Percentiles rank a stretch among this genome's conserved stretches.
Evolutionary conservation across 2,113 vertebrate genomes (phyloP).

Genomic region (Marcusenius ussheri): DNA sequence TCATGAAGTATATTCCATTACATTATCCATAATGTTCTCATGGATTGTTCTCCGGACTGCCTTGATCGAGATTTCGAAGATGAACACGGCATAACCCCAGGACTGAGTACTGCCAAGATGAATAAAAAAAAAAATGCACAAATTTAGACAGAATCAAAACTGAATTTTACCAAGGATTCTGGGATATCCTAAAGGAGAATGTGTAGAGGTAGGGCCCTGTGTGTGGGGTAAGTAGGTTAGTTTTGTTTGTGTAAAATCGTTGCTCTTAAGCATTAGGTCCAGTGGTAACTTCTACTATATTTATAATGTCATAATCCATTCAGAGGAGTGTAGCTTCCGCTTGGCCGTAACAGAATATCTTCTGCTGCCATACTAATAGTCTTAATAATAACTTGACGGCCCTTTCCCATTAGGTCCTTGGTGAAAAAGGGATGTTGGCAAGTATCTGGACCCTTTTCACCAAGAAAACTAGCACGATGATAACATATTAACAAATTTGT

Average conservation of each 20-base stretch:
- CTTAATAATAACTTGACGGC: background rate
- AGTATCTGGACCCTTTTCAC: background rate
- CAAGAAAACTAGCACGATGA: background rate
- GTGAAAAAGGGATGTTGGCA: background rate
- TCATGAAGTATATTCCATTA: background rate
- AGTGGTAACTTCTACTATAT: background rate
- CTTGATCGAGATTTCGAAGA: background rate
- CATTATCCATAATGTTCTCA: background rate
- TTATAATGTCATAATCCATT: background rate
- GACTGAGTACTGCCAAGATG: background rate
- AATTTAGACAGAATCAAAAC: background rate
- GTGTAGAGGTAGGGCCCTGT: background rate
- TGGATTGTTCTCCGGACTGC: background rate
- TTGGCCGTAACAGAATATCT: background rate
- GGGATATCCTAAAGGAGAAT: background rate
- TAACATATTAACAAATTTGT: background rate
- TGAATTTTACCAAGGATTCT: background rate
- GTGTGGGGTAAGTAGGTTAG: background rate
- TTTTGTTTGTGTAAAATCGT: background rate
- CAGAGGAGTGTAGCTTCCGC: background rate
- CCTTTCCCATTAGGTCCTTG: background rate
- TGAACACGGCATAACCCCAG: background rate
- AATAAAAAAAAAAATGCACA: background rate
- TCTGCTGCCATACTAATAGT: background rate
- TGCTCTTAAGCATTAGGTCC: background rate